A percentile compares a stretch with the other conserved stretches of the same genome.
Evolutionary conservation across 1,140 invertebrate species (phyloP).

Genomic region (Cylas formicarius): DNA sequence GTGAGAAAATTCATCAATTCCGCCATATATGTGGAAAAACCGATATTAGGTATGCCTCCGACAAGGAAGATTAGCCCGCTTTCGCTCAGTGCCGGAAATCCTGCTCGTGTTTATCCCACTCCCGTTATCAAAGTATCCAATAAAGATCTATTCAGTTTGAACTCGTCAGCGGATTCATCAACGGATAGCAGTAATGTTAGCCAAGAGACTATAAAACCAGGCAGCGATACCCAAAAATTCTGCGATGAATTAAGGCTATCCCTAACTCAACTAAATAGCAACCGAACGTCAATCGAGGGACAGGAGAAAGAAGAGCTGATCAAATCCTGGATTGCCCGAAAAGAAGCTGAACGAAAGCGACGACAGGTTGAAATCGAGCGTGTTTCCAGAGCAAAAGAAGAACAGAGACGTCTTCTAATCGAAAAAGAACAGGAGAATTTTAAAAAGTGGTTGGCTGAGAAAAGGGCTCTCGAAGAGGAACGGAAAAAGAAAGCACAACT

Average conservation of each 20-base stretch:
- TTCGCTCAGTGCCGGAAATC: too few relatives aligned
- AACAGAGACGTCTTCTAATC: constrained; percentile 19
- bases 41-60: constrained; percentile 16
- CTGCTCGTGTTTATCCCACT: too few relatives aligned
- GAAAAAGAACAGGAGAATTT: constrained; percentile 36
- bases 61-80: constrained; percentile 19
- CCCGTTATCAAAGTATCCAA: background rate
- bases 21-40: constrained; percentile 34
- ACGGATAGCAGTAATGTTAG: constrained; percentile 17
- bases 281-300: constrained; percentile 14
- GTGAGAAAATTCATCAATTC: constrained; percentile 33
- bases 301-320: constrained; percentile 25
- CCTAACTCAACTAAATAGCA: constrained; percentile 21
- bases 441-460: constrained; percentile 32
- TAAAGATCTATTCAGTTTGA: background rate
- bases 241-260: constrained; percentile 26
- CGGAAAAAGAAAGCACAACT: constrained; percentile 30
- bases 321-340: constrained; percentile 32
- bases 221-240: background rate
- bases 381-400: constrained; percentile 25
- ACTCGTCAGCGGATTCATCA: constrained; percentile 11
- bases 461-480: constrained; percentile 32
- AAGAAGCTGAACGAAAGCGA: constrained; percentile 26
- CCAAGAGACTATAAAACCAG: constrained; percentile 17
- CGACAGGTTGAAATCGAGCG: constrained; percentile 23